Evolutionary conservation across 2,797 vertebrate genomes (phyloP).

Genomic region (Garrulus glandarius): DNA sequence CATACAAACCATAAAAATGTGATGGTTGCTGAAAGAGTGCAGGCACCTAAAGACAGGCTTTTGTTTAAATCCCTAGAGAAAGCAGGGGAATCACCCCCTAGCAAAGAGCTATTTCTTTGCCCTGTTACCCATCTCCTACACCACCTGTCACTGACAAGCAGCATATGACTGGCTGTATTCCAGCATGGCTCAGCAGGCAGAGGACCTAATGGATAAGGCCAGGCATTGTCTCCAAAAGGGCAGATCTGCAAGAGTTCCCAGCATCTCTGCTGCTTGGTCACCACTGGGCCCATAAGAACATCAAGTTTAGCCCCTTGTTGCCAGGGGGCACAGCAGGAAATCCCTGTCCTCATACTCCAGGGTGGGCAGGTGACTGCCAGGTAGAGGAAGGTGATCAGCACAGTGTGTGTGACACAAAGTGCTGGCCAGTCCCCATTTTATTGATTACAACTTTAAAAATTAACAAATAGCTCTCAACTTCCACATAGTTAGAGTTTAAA

Average conservation of each 20-base stretch:
- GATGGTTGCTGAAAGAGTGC: background rate
- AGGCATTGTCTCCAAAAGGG: background rate
- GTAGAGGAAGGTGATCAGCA: background rate
- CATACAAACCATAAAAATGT: background rate
- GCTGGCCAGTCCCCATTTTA: background rate
- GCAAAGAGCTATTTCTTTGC: background rate
- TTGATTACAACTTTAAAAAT: background rate
- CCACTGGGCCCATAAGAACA: background rate
- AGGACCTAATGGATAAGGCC: background rate
- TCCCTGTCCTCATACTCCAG: background rate
- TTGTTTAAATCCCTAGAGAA: background rate
- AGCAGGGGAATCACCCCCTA: background rate
- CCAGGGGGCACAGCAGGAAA: accelerated
- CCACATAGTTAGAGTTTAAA: background rate
- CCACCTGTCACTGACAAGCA: background rate
- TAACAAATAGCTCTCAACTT: background rate
- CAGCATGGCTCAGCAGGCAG: accelerated
- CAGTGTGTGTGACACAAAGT: accelerated
- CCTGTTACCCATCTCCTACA: background rate
- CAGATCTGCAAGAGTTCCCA: background rate
- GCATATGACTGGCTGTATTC: background rate
- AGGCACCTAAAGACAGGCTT: background rate
- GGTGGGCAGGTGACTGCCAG: background rate
- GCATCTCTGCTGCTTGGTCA: background rate
- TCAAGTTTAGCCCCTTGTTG: background rate